These are phyloP conservation scores for Ptychodera flava DNA, from an alignment of 35 echinoderm and acorn worm species.

Conservation along the genomic window DNA sequence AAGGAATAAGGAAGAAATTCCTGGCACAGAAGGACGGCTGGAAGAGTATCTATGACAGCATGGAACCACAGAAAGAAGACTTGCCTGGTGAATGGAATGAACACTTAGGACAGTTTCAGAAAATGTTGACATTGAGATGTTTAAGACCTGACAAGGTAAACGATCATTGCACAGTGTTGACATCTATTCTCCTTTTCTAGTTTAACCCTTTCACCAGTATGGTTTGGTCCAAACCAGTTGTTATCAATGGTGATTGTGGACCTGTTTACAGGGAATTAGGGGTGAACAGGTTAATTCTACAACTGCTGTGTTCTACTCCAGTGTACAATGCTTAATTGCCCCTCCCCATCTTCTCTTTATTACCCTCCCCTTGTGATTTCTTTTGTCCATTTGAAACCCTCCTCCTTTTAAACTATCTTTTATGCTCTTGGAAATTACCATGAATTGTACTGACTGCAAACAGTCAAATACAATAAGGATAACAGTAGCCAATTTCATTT, in stretches of 20 bases:
- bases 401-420: neutral
- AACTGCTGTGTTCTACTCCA: too few relatives aligned
- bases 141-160: conserved; percentile 91
- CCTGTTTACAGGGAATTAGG: too few relatives aligned
- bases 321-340: too few relatives aligned
- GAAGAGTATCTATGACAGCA: conserved; percentile 87
- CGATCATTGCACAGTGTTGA: neutral
- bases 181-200: too few relatives aligned
- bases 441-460: too few relatives aligned
- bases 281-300: too few relatives aligned
- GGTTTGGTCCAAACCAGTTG: too few relatives aligned
- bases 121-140: conserved; percentile 82
- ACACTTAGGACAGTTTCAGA: conserved; percentile 84
- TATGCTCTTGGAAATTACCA: neutral
- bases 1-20: conserved; percentile 92
- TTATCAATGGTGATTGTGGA: too few relatives aligned
- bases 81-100: conserved; percentile 81
- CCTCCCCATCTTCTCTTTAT: too few relatives aligned
- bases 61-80: conserved; percentile 82
- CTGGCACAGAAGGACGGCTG: conserved; percentile 96
- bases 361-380: neutral
- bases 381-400: neutral
- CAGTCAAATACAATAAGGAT: too few relatives aligned
- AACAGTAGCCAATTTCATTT: neutral
- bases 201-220: too few relatives aligned